Evolutionary conservation across 2,797 vertebrate species (phyloP).

Genomic region (Spinus pinus): DNA sequence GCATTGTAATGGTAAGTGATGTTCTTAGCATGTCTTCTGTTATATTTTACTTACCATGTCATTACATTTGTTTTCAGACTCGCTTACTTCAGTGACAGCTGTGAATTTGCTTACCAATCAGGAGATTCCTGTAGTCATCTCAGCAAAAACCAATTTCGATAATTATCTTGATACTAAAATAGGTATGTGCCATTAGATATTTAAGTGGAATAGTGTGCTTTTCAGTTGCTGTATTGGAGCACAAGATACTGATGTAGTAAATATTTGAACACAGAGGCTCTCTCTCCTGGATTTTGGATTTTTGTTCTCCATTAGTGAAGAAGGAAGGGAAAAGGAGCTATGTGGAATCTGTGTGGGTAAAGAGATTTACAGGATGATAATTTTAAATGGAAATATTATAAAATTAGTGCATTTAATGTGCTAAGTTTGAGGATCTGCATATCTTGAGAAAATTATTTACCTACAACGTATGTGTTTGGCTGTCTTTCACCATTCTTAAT

Average conservation of each 20-base stretch:
- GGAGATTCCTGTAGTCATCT: conserved; percentile 88
- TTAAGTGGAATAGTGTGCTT: not conserved
- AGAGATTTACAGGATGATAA: not conserved
- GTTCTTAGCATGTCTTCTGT: not conserved
- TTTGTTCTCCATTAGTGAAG: not conserved
- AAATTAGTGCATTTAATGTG: not conserved
- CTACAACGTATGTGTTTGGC: not conserved
- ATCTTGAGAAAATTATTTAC: not conserved
- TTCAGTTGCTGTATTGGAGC: not conserved
- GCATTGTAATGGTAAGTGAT: not conserved
- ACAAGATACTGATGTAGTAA: not conserved
- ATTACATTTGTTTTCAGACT: conserved; percentile 79
- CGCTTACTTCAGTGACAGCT: conserved; percentile 85
- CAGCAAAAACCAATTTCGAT: conserved; percentile 78
- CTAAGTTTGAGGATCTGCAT: not conserved
- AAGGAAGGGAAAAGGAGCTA: not conserved
- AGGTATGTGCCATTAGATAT: conserved; percentile 76
- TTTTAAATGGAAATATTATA: not conserved
- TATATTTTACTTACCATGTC: not conserved
- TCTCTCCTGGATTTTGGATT: not conserved
- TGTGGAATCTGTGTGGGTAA: not conserved
- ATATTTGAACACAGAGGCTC: not conserved
- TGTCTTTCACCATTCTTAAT: not conserved
- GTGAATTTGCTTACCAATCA: conserved; percentile 84
- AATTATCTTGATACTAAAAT: conserved; percentile 87